These are phyloP conservation scores for Dromococcyx pavoninus DNA, from an alignment of 2,797 vertebrate species.

Conservation along the genomic window DNA sequence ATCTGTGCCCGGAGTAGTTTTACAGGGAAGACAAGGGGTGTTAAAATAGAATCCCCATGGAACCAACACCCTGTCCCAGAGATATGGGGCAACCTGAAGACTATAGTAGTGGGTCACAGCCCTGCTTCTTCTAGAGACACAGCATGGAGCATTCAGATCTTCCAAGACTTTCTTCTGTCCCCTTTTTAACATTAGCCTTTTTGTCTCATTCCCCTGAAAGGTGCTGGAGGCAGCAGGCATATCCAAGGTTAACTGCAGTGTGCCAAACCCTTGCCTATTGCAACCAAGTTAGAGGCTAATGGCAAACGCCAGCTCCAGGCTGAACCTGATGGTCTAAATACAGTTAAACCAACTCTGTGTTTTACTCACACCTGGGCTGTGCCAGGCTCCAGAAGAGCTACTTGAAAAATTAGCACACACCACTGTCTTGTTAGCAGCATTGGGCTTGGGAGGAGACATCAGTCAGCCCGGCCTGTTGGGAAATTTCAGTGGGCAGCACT, in stretches of 20 bases:
- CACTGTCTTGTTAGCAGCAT: neutral
- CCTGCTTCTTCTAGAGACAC: neutral
- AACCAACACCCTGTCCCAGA: neutral
- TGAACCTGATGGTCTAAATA: neutral
- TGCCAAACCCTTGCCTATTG: neutral
- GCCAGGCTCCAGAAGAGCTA: neutral
- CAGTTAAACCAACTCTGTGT: neutral
- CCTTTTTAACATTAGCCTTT: fast-evolving
- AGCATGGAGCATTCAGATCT: neutral
- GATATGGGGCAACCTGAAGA: neutral
- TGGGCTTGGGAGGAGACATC: neutral
- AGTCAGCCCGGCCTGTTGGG: neutral
- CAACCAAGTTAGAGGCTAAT: neutral
- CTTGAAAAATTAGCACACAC: neutral
- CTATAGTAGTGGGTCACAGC: neutral
- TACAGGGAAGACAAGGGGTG: neutral
- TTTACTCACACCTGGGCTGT: neutral
- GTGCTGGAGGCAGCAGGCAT: neutral
- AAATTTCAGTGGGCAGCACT: neutral
- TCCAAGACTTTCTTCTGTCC: neutral
- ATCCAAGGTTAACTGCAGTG: neutral
- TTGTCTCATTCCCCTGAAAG: neutral
- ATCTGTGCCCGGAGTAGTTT: neutral
- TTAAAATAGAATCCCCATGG: neutral
- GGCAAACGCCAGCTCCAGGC: neutral